A percentile compares a stretch with the other conserved stretches of the same genome.
Evolutionary conservation across 2,888 invertebrate genomes (phyloP).

Genomic region (Dione vanillae): DNA sequence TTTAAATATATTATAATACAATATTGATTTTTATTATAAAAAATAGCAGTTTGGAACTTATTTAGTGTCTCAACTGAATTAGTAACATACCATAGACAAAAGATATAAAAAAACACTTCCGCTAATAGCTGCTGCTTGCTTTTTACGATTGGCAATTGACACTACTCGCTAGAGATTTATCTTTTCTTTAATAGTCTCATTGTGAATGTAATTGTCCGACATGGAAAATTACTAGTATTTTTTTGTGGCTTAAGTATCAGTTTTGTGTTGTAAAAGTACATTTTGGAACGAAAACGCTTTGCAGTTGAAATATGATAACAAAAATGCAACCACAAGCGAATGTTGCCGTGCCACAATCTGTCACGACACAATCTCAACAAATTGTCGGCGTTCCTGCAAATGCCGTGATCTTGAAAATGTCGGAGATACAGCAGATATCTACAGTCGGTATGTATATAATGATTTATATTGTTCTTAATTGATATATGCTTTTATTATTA

Average conservation of each 20-base stretch:
- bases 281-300: slow-evolving; percentile 48
- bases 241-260: slow-evolving; percentile 46
- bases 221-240: slow-evolving; percentile 48
- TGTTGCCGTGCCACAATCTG: slow-evolving; percentile 80
- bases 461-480: slow-evolving; percentile 19
- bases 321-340: slow-evolving; percentile 82
- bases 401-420: slow-evolving; percentile 90
- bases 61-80: slow-evolving; percentile 15
- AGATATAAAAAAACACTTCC: slow-evolving; percentile 36
- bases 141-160: slow-evolving; percentile 40
- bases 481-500: neutral
- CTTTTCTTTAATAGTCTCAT: slow-evolving; percentile 35
- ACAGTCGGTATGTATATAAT: slow-evolving; percentile 87
- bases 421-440: slow-evolving; percentile 90
- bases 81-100: slow-evolving; percentile 41
- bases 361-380: slow-evolving; percentile 82
- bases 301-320: slow-evolving; percentile 71
- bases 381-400: slow-evolving; percentile 81
- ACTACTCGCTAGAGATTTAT: slow-evolving; percentile 21
- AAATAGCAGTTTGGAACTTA: neutral
- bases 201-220: slow-evolving; percentile 37
- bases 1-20: neutral
- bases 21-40: neutral
- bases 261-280: slow-evolving; percentile 46
- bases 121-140: slow-evolving; percentile 27